phyloP scores from a whole-genome alignment of 2,888 invertebrate genomes.

The Hoplodrina ambigua region DNA sequence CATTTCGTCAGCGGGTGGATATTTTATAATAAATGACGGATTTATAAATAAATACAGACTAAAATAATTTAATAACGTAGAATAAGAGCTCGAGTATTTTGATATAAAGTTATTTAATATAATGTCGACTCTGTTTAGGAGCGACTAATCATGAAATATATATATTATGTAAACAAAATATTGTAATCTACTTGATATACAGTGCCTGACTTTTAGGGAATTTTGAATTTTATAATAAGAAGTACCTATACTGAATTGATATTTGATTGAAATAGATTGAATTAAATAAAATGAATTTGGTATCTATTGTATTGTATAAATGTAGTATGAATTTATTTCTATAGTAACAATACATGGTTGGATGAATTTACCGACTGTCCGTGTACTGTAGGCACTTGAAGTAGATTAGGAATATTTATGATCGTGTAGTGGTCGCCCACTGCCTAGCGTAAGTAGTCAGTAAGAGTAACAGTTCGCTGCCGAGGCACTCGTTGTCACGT shows the following conservation, averaged over 20 bases:
- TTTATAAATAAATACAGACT: conserved; percentile 63
- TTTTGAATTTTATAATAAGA: conserved; percentile 47
- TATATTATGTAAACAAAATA: conserved; percentile 24
- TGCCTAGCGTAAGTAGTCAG: conserved; percentile 15
- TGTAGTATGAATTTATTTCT: conserved; percentile 2
- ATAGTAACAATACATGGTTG: conserved; percentile 12
- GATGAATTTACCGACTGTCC: conserved; percentile 11
- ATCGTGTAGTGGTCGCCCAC: background rate
- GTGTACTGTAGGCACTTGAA: conserved; percentile 38
- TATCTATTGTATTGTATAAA: conserved; percentile 30
- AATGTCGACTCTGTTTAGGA: conserved; percentile 41
- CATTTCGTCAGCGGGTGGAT: conserved; percentile 40
- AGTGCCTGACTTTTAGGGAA: conserved; percentile 61
- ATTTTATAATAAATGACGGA: conserved; percentile 65
- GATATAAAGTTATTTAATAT: conserved; percentile 58
- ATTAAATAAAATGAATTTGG: too few relatives aligned
- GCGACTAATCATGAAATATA: conserved; percentile 35
- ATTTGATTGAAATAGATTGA: too few relatives aligned
- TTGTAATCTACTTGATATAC: conserved; percentile 41
- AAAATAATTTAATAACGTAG: conserved; percentile 53
- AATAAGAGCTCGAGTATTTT: conserved; percentile 61
- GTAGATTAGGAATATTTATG: conserved; percentile 49
- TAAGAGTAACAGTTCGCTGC: conserved; percentile 21
- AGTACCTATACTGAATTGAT: too few relatives aligned
- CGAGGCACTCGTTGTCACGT: conserved; percentile 2